Base-by-base conservation (phyloP, 2,888 invertebrate species). In the Leptura quadrifasciata region DNA sequence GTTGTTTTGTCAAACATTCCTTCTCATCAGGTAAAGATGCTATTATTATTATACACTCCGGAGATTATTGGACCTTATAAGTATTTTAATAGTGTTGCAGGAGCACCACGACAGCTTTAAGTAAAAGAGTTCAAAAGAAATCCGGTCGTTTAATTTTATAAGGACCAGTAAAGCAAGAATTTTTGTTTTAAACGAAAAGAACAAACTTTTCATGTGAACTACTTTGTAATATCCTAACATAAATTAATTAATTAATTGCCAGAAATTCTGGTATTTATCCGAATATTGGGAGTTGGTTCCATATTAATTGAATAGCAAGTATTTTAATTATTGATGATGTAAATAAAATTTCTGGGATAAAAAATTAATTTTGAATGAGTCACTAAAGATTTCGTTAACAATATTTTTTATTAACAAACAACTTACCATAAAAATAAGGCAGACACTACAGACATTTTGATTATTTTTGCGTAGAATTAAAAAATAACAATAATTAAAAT, bases 21-120 rank as follows among this genome's bases (percentile, higher is more conserved):
- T 79, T 82, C 85, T 85, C 86, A 86, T 86, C 86, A 86, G 81
- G 84, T 81, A 79, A 84, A 86, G 86, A 86, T 86, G 69, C 58
- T 69, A 58, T 58, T 69, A 69, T 69, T 69, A 69, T 69, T 68
- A 69, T 58, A 35, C 58, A 35, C 21, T 39, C 18, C 31, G 69
- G 39, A 69, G 69, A 69, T 58, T 69, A 69, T 58, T 58, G 69
- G 69, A 35, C 69, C 58, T 69, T 69, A 69, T 69, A 69, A 69
- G 69, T 58, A 39, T 58, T 58, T 69, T 69, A 69, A 69, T 58
- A 69, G 60, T 58, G 69, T 39, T 39, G 58, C 35, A 39, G 58
- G 35, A 58, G 47, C 39, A 39, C 54, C 47, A 39, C 67, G 17
- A 54, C 27, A 65, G 47, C 21, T 39, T 47, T 47, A 20, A 63